Base-by-base conservation (phyloP, 2,113 vertebrate genomes). In the Corythoichthys haematopterus region DNA sequence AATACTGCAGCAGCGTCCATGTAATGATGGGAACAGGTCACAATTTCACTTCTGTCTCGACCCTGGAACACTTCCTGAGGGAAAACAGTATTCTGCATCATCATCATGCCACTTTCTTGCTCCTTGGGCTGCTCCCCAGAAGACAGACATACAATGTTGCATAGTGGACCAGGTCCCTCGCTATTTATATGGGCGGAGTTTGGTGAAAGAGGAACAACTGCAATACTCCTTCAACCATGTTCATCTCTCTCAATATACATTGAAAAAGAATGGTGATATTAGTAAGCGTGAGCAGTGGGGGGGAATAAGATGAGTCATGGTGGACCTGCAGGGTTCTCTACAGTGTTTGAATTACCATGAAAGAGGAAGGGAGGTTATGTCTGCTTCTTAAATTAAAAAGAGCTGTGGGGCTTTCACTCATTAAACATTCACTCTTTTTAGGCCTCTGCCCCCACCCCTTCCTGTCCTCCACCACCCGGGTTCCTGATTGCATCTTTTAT, bases 361-460 rank as follows among this genome's bases (percentile, higher is more conserved):
- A 0, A 38, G 13, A 47, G 45, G 72, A 55, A 46, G 28, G 7
- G 38, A 61, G 33, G 75, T 72, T 74, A 57, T 70, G 66, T 74
- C 46, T 75, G 53, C 74, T 81, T 87, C 72, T 75, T 77, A 81
- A 88, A 89, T 77, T 64, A 84, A 79, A 87, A 72, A 68, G 82
- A 69, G 72, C 83, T 76, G 68, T 74, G 72, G 81, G 84, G 79
- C 84, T 65, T 74, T 58, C 5, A 0, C 79, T 90, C 80, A 90
- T 88, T 72, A 90, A 91, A 89, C 82, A 89, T 89, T 87, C 77
- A 88, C 68, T 66, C 69, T 52, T 60, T 40, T 60, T 35, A 38
- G 13, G n/a, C n/a, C n/a, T 28, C 67, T 65, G 64, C 70, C 72
- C 65, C 80, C 70, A 72, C 71, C 73, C 61, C 65, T 40, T 72